These are phyloP conservation scores for Acrobasis consociella DNA, from an alignment of 2,888 invertebrate genomes.

Conservation along the genomic window DNA sequence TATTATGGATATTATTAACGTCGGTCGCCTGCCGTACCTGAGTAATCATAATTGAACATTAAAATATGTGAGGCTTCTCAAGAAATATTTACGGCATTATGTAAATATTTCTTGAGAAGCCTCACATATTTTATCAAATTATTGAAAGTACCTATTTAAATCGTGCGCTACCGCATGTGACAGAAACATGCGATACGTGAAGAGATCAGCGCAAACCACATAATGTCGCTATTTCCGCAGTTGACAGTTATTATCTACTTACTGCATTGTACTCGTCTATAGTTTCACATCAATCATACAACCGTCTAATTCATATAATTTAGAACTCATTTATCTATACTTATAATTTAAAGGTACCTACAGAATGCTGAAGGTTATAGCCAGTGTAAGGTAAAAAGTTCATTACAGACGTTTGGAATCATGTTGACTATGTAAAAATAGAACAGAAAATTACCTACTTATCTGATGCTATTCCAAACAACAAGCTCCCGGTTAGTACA, in stretches of 20 bases:
- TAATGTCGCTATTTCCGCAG: conserved; percentile 7
- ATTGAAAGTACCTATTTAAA: not conserved
- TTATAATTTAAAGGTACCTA: too few species aligned
- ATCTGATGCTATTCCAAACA: conserved; percentile 88
- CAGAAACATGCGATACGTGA: not conserved
- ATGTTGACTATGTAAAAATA: conserved; percentile 36
- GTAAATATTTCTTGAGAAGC: too few species aligned
- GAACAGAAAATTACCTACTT: conserved; percentile 74
- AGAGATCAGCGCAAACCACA: not conserved
- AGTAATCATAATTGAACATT: too few species aligned
- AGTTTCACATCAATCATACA: not conserved
- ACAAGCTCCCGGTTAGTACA: conserved; percentile 86
- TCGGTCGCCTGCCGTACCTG: conserved; percentile 88
- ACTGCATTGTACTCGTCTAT: conserved; percentile 1
- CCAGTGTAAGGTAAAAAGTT: too few species aligned
- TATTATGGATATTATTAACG: conserved; percentile 86
- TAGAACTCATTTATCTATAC: too few species aligned
- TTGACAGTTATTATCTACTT: not conserved
- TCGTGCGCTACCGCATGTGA: conserved; percentile 6
- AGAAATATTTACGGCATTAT: conserved; percentile 14
- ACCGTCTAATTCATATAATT: too few species aligned
- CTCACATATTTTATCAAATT: too few species aligned
- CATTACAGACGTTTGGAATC: too few species aligned
- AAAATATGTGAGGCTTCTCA: too few species aligned
- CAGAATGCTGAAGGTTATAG: too few species aligned